phyloP scores from a whole-genome alignment of 2,797 vertebrate genomes.

The Jordanella pulchra region DNA sequence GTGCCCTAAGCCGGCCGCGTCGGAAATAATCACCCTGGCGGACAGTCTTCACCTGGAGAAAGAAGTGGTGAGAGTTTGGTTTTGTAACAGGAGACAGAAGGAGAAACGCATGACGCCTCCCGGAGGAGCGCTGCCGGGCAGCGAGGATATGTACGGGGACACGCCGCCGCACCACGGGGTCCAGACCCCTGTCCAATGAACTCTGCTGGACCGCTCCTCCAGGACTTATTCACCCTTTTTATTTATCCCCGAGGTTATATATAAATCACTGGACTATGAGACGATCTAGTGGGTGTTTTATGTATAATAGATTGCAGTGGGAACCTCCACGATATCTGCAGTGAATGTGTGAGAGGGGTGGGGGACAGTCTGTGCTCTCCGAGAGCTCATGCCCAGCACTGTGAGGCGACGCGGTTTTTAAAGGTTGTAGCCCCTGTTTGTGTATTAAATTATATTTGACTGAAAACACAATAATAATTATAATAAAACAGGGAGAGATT shows the following conservation, averaged over 20 bases:
- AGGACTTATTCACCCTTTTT: slow-evolving; percentile 79
- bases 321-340: slow-evolving; percentile 77
- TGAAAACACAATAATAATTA: slow-evolving; percentile 30
- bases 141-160: slow-evolving; percentile 99
- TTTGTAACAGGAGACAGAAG: slow-evolving; percentile 99
- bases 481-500: slow-evolving; percentile 34
- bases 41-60: slow-evolving; percentile 99
- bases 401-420: slow-evolving; percentile 88
- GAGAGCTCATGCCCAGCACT: slow-evolving; percentile 84
- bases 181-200: slow-evolving; percentile 97
- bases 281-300: slow-evolving; percentile 87
- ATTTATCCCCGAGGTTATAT: slow-evolving; percentile 85
- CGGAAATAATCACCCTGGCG: slow-evolving; percentile 96
- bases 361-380: slow-evolving; percentile 76
- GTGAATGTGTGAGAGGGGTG: slow-evolving; percentile 68
- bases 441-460: slow-evolving; percentile 79
- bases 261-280: slow-evolving; percentile 88
- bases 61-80: slow-evolving; percentile 99
- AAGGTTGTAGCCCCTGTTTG: slow-evolving; percentile 87
- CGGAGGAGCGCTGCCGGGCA: slow-evolving; percentile 92
- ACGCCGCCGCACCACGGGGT: slow-evolving; percentile 97
- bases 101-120: slow-evolving; percentile 99
- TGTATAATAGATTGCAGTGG: slow-evolving; percentile 87
- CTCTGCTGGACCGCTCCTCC: slow-evolving; percentile 67
- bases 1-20: slow-evolving; percentile 97